phyloP scores from a whole-genome alignment of 2,888 invertebrate genomes.

The Campoplex capitator region DNA sequence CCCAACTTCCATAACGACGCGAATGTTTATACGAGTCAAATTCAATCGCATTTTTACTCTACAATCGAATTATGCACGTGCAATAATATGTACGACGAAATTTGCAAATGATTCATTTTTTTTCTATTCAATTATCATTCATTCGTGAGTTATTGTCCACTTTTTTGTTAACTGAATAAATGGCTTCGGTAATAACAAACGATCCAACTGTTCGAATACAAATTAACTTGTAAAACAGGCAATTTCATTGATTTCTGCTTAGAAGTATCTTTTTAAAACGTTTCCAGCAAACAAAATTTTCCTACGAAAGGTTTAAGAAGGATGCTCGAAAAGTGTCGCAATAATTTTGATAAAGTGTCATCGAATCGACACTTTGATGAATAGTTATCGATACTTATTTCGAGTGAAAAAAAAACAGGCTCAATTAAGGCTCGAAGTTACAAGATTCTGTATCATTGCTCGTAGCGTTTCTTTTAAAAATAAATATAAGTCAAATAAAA shows the following conservation, averaged over 20 bases:
- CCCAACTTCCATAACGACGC: slow-evolving; percentile 25
- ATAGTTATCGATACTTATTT: too few species aligned
- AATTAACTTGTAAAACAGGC: not conserved
- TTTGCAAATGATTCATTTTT: not conserved
- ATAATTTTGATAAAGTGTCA: too few species aligned
- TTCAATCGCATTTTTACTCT: not conserved
- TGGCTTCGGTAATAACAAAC: not conserved
- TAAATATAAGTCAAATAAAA: too few species aligned
- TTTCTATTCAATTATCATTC: not conserved
- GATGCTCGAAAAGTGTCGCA: too few species aligned
- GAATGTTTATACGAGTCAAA: slow-evolving; percentile 29
- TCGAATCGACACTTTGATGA: too few species aligned
- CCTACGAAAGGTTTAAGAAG: too few species aligned
- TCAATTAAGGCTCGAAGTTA: too few species aligned
- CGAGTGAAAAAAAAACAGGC: too few species aligned
- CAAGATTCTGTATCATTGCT: too few species aligned
- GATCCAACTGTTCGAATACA: not conserved
- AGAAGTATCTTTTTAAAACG: not conserved
- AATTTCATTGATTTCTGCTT: not conserved
- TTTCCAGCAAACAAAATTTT: too few species aligned
- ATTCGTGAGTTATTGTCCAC: not conserved
- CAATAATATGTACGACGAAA: not conserved
- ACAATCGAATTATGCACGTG: not conserved
- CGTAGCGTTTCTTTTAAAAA: too few species aligned
- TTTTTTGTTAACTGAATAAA: not conserved